Percentiles rank a stretch among this genome's conserved stretches.
Conservation (phyloP, 2,888 invertebrate species). For the Tinea pellionella region DNA sequence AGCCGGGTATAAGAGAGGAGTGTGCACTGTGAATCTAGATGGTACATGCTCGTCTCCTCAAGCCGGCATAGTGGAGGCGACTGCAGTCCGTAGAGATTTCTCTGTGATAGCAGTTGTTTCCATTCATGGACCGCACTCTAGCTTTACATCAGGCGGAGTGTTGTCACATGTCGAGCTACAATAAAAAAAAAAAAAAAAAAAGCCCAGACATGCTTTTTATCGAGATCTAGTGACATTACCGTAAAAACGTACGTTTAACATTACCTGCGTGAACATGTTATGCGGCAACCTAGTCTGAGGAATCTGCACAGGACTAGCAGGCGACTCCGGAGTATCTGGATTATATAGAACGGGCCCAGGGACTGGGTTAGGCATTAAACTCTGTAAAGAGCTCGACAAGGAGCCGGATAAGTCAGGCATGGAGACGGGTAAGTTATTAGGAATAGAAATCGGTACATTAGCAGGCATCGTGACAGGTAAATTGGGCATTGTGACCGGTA, state of each 20-base stretch:
- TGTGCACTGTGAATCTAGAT: too few species aligned
- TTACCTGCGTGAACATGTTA: slow-evolving; percentile 18
- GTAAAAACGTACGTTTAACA: not conserved
- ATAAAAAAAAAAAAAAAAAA: too few species aligned
- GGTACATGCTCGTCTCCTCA: too few species aligned
- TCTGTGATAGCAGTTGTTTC: too few species aligned
- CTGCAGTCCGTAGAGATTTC: too few species aligned
- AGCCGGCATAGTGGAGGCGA: too few species aligned
- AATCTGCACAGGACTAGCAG: slow-evolving; percentile 31
- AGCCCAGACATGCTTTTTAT: too few species aligned
- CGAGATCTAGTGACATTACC: too few species aligned
- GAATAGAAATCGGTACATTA: not conserved
- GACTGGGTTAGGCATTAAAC: not conserved
- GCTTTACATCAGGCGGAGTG: too few species aligned
- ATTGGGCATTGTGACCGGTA: not conserved
- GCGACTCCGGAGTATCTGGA: slow-evolving; percentile 57
- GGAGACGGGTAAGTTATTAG: not conserved
- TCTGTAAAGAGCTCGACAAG: not conserved
- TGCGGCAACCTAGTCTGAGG: slow-evolving; percentile 17
- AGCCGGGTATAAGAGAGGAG: too few species aligned
- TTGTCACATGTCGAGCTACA: too few species aligned
- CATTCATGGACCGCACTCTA: too few species aligned
- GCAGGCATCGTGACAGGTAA: not conserved
- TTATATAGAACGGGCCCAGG: not conserved
- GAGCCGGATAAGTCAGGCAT: not conserved